Evolutionary conservation across 2,797 vertebrate genomes (phyloP).

Genomic region (Myioborus miniatus): DNA sequence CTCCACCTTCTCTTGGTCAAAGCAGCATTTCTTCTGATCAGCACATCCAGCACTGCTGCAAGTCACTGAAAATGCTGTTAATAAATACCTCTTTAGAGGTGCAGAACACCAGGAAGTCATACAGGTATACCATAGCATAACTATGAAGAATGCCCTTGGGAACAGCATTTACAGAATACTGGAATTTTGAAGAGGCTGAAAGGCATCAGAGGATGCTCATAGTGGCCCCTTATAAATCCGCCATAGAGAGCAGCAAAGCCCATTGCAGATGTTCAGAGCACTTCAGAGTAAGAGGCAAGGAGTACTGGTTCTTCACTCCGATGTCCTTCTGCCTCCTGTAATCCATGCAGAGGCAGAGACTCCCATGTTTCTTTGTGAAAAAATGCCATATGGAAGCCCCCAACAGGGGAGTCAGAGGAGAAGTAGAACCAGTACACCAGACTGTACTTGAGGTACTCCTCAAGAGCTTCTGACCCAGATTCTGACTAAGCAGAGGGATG

Average conservation of each 20-base stretch:
- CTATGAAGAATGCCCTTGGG: neutral
- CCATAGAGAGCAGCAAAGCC: rapidly evolving
- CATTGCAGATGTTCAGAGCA: neutral
- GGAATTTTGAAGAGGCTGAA: neutral
- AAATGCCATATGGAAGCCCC: neutral
- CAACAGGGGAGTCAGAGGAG: rapidly evolving
- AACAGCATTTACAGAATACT: neutral
- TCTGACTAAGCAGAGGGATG: neutral
- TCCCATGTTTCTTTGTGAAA: neutral
- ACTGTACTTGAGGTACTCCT: neutral
- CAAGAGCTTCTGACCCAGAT: neutral
- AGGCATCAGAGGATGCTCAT: neutral
- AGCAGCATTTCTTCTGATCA: neutral
- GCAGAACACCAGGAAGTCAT: neutral
- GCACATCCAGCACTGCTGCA: neutral
- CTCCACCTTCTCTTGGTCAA: neutral
- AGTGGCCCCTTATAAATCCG: neutral
- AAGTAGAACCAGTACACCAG: neutral
- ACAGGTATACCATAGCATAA: too few species aligned
- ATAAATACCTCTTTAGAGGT: rapidly evolving
- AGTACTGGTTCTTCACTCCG: neutral
- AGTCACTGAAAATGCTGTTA: neutral
- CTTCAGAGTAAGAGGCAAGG: neutral
- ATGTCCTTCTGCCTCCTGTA: neutral
- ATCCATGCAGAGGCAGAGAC: neutral